These are phyloP conservation scores for Hystrix cristata DNA, from an alignment of 2,113 vertebrate genomes.

Conservation along the genomic window DNA sequence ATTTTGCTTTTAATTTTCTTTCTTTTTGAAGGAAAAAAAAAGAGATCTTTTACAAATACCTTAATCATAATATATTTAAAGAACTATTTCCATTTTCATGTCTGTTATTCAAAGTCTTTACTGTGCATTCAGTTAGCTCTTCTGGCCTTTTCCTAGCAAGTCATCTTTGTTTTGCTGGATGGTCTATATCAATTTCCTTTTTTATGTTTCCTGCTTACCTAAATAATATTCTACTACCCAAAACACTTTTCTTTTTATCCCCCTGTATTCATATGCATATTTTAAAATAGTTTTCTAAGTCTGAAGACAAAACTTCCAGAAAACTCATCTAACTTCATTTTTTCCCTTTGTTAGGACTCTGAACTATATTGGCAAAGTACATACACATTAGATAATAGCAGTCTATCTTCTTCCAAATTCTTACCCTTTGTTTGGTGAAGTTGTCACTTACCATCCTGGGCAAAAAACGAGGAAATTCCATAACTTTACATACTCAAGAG, in stretches of 20 bases:
- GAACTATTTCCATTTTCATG: neutral
- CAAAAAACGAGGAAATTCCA: neutral
- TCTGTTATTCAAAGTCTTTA: neutral
- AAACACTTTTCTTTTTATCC: neutral
- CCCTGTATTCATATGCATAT: neutral
- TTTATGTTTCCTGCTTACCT: neutral
- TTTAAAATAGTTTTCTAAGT: conserved; percentile 10
- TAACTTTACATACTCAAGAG: neutral
- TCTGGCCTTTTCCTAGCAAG: neutral
- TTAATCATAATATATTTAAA: neutral
- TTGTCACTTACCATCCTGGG: neutral
- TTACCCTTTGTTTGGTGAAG: neutral
- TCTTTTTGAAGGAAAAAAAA: neutral
- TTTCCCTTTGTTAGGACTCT: neutral
- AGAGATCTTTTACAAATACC: neutral
- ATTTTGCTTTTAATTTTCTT: neutral
- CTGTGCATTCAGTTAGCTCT: neutral
- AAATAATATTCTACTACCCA: neutral
- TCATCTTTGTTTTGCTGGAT: neutral
- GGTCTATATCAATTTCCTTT: neutral
- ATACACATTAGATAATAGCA: neutral
- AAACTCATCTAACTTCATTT: neutral
- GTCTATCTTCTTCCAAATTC: neutral
- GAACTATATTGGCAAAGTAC: neutral
- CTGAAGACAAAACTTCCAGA: neutral